Evolutionary conservation across 2,797 vertebrate species (phyloP), one percentile per base, ranked within the genome.

Genomic region (Sandelia bainsii): DNA sequence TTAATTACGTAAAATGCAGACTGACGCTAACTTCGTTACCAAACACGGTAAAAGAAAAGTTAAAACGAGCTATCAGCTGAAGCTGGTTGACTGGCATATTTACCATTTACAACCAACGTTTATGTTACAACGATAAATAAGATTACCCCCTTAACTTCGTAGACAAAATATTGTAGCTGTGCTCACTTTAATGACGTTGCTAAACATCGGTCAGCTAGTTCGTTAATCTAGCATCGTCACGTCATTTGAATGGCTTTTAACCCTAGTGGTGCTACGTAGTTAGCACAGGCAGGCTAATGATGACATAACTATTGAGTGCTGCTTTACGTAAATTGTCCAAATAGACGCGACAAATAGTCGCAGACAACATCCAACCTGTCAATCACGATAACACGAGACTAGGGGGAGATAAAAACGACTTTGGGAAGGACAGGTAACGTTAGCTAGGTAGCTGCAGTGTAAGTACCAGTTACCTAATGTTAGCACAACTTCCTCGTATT

Each of bases 401-500:
- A 13, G 4, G 37, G 0, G 9, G 23, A 59, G 44, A 6, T 66
- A 1, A 40, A 46, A 29, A 1, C 23, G 16, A 63, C 19, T 57
- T 9, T 1, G 12, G 13, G 5, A 12, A 22, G 2, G 34, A 72
- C 42, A 58, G 29, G 1, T 14, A 32, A 32, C 6, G 29, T 32
- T 32, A 40, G 32, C 57, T 46, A 51, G 16, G 29, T 45, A 48
- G 19, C 37, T 19, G 61, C 62, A 13, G 64, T 16, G 5, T 3
- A 1, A 13, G 19, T 9, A 53, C 5, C 54, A 39, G 69, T 27
- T 64, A 56, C 69, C 81, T 71, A 39, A 54, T 10, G 45, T 37
- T 77, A 58, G 72, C 19, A 46, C n/a, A 51, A 71, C 52, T 73
- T 80, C 68, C 68, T 70, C 8, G n/a, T 9, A 8, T 27, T 6